Evolutionary conservation across 2,888 invertebrate species (phyloP).

Genomic region (Aspidapion aeneum): DNA sequence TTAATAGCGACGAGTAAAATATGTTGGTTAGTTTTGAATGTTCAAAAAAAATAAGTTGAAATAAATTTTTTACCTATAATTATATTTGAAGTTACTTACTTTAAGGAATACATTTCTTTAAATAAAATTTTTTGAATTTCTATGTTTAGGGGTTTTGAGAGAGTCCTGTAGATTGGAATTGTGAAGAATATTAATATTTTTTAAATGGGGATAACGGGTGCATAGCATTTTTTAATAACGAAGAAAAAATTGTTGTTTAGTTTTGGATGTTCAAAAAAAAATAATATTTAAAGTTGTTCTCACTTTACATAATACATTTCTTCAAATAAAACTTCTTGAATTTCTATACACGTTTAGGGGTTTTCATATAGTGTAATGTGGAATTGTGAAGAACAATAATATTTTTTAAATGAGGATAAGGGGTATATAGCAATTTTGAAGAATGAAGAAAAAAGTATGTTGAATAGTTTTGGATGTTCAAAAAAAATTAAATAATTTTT

Average conservation of each 20-base stretch:
- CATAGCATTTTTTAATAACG: constrained; percentile 44
- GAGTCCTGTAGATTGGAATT: constrained; percentile 50
- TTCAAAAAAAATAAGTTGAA: constrained; percentile 41
- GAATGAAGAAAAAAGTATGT: constrained; percentile 33
- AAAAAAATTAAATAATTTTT: constrained; percentile 38
- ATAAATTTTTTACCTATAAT: too few species aligned
- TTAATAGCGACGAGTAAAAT: constrained; percentile 38
- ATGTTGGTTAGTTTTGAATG: constrained; percentile 43
- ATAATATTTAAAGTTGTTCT: constrained; percentile 39
- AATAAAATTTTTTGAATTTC: constrained; percentile 49
- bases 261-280: constrained; percentile 45
- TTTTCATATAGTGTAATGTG: constrained; percentile 54
- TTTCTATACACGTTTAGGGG: constrained; percentile 54
- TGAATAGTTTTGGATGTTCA: constrained; percentile 44
- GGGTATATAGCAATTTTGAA: constrained; percentile 49
- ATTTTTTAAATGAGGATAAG: constrained; percentile 52
- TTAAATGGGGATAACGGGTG: constrained; percentile 53
- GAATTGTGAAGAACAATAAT: constrained; percentile 49
- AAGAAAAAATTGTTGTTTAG: constrained; percentile 39
- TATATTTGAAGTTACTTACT: constrained; percentile 38
- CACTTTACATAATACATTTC: constrained; percentile 26
- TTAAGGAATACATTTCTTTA: constrained; percentile 25
- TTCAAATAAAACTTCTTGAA: constrained; percentile 46
- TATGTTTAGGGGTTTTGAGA: constrained; percentile 57
- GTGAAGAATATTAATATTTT: constrained; percentile 50